Percentiles rank a stretch among this genome's conserved stretches.
Evolutionary conservation across 2,113 vertebrate species (phyloP).

Genomic region (Microtus pennsylvanicus): DNA sequence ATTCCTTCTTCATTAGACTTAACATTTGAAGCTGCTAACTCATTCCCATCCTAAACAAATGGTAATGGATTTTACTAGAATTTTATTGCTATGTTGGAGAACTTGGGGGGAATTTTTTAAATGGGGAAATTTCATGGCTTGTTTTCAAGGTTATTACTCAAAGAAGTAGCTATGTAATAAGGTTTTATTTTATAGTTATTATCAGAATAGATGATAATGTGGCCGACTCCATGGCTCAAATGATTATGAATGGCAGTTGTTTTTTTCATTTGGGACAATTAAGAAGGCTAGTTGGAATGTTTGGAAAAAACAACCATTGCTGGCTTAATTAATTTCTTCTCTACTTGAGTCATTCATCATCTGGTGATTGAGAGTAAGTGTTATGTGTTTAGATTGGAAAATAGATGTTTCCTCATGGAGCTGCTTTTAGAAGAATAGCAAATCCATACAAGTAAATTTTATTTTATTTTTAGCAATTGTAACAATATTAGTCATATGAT

Average conservation of each 20-base stretch:
- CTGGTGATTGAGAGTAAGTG: constrained; percentile 48
- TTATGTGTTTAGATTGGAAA: constrained; percentile 46
- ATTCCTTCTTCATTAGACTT: constrained; percentile 71
- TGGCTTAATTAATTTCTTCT: constrained; percentile 83
- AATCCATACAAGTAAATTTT: constrained; percentile 20
- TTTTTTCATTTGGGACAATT: constrained; percentile 79
- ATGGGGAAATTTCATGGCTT: constrained; percentile 73
- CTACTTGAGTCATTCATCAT: constrained; percentile 71
- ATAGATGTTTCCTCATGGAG: constrained; percentile 44
- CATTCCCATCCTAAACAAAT: constrained; percentile 76
- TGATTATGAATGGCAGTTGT: constrained; percentile 77
- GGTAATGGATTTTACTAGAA: constrained; percentile 74
- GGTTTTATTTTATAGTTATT: constrained; percentile 80
- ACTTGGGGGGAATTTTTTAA: constrained; percentile 70
- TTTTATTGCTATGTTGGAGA: constrained; percentile 75
- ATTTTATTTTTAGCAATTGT: constrained; percentile 52
- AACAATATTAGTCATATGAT: constrained; percentile 11
- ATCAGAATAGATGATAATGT: constrained; percentile 62
- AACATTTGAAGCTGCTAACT: constrained; percentile 47
- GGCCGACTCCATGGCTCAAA: constrained; percentile 76
- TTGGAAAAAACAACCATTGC: constrained; percentile 80
- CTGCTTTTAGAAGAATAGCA: constrained; percentile 43
- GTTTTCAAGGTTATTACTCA: constrained; percentile 84
- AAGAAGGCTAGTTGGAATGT: constrained; percentile 75
- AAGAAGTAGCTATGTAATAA: constrained; percentile 79